Evolutionary conservation across 2,797 vertebrate genomes (phyloP), one percentile per base, ranked within the genome.

Genomic region (Dermochelys coriacea): DNA sequence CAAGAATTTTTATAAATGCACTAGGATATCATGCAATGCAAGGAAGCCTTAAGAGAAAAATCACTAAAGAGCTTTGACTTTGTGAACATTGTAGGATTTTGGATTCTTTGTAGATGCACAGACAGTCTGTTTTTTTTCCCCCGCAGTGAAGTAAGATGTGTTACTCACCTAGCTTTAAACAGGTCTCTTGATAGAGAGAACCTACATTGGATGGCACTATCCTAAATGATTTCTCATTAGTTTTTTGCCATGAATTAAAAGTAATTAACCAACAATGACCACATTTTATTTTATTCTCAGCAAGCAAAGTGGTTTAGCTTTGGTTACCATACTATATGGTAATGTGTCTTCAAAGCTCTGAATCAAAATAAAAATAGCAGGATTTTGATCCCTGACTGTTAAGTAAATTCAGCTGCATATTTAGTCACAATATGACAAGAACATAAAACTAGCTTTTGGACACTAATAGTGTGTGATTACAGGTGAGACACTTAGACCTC

Each of bases 331-430:
- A 16, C 18, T 71, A 3, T 52, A 71, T 4, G 5, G 49, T 34
- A 83, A 87, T 64, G 54, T 79, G 50, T 85, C 51, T 93, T 90
- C 10, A 80, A 93, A 37, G 41, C 86, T 80, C 29, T 85, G 52
- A 93, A 19, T n/a, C 84, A 85, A 88, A 96, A 81, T 45, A 89
- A 89, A 91, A 82, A 50, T 52, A 10, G 64, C 64, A 68, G 19
- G n/a, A 68, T 68, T 37, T 37, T 21, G 3, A 88, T 91, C 59
- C 29, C 11, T 64, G 37, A 59, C 51, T 74, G 82, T 90, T 86
- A 87, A 92, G 34, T 86, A 81, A 89, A 87, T 47, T 80, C 77
- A 81, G 75, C 50, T 87, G 61, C 77, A 68, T 16, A 15, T 71
- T 93, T 12, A 37, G 88, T 93, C 86, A 34, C 74, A 68, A 85